Base-by-base conservation (phyloP, 2,888 invertebrate species). In the Nemoura dubitans region DNA sequence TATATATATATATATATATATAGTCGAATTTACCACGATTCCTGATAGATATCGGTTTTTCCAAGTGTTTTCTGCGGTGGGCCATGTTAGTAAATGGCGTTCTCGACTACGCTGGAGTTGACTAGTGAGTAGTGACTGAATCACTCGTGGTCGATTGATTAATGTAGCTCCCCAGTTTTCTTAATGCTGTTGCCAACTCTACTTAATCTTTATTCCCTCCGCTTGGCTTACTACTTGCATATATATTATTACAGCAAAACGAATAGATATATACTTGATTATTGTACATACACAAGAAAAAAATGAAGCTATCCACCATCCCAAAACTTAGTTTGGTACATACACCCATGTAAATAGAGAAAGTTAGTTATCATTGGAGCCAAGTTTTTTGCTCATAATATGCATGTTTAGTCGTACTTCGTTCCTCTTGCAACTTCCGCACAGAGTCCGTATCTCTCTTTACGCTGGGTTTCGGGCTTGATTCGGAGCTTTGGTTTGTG, bases 371-470 rank as follows among this genome's bases (percentile, higher is more conserved):
- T 30, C 30, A 29, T 81, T 27, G 81, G 81, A 28, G 81, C 81
- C 81, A 81, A 27, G 21, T 81, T 29, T 81, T 81, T 81, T 81
- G 80, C 25, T 80, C 28, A 80, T 26, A n/a, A n/a, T n/a, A 80
- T 28, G 14, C 28, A 28, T 26, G 80, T 80, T 30, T 59, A 21
- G 59, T 59, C 14, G 59, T 59, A 1, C 21, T 21, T 21, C 16
- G 59, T 59, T 59, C 59, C 16, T 21, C 59, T 59, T 21, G 59
- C 59, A 59, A 59, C 59, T 59, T 59, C 14, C 21, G 59, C 14
- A 59, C 21, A 59, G 36, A 36, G 14, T 36, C 5, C 36, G 36
- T 36, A 36, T 36, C 36, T 36, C 36, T 36, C 59, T 21, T 10
- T 59, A 21, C 14, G 21, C 59, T 21, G 59, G n/a, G 3, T 59